phyloP scores from a whole-genome alignment of 1,140 invertebrate species.

The Anthonomus grandis region DNA sequence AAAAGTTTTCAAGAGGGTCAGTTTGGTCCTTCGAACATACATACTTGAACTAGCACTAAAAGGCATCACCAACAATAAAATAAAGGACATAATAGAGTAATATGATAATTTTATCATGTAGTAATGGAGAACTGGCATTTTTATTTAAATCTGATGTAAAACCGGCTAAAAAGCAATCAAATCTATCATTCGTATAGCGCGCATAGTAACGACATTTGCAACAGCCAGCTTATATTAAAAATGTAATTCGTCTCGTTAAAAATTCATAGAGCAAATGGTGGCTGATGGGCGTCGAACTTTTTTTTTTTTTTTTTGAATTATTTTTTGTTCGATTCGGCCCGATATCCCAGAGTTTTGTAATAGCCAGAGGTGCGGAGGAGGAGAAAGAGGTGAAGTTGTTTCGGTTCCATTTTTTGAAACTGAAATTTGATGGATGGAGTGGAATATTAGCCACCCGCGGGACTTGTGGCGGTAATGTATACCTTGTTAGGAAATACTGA shows the following conservation, averaged over 20 bases:
- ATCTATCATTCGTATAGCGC: too few relatives aligned
- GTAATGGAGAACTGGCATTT: too few relatives aligned
- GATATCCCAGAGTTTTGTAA: constrained; percentile 2
- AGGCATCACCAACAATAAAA: too few relatives aligned
- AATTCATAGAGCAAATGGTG: constrained; percentile 9
- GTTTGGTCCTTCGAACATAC: too few relatives aligned
- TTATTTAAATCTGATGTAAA: too few relatives aligned
- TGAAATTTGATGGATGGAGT: constrained; percentile 32
- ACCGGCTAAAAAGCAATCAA: too few relatives aligned
- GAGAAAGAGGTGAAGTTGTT: background rate
- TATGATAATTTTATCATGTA: too few relatives aligned
- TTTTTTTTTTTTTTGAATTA: constrained; percentile 7
- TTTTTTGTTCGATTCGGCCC: background rate
- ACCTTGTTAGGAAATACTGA: constrained; percentile 30
- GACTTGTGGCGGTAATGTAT: constrained; percentile 21
- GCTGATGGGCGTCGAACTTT: background rate
- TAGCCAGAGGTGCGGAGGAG: background rate
- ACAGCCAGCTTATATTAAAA: too few relatives aligned
- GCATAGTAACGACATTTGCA: too few relatives aligned
- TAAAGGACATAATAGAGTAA: too few relatives aligned
- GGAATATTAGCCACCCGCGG: constrained; percentile 22
- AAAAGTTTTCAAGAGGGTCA: too few relatives aligned
- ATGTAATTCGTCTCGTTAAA: constrained; percentile 11
- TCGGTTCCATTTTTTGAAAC: constrained; percentile 27
- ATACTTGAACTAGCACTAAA: too few relatives aligned